These are phyloP conservation scores for Torymus auratus DNA, from an alignment of 2,888 invertebrate genomes.

Conservation along the genomic window DNA sequence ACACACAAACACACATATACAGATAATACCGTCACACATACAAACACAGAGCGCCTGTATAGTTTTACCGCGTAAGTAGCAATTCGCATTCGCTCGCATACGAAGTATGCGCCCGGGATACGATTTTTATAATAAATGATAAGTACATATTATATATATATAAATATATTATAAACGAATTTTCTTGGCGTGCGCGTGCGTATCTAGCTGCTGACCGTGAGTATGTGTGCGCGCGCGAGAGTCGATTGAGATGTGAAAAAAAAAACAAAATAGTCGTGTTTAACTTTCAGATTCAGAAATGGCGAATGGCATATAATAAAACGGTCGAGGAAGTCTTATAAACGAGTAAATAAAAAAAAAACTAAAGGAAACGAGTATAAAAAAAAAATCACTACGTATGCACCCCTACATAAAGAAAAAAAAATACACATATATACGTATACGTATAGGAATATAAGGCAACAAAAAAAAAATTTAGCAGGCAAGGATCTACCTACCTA, in stretches of 20 bases:
- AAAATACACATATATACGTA: constrained; percentile 66
- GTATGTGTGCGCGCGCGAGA: constrained; percentile 19
- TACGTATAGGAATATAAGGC: constrained; percentile 72
- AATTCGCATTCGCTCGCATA: constrained; percentile 68
- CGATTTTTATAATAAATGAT: constrained; percentile 41
- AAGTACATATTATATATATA: too few species aligned
- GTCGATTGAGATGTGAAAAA: not conserved
- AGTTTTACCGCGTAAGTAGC: constrained; percentile 67
- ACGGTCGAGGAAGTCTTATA: not conserved
- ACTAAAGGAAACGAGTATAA: constrained; percentile 58
- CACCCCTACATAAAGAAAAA: constrained; percentile 66
- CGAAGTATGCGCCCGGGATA: constrained; percentile 62
- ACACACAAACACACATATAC: too few species aligned
- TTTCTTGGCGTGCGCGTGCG: constrained; percentile 38
- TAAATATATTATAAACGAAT: constrained; percentile 16
- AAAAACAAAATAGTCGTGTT: constrained; percentile 22
- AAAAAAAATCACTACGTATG: constrained; percentile 70
- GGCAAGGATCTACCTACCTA: constrained; percentile 62
- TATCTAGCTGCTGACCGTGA: not conserved
- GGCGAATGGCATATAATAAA: constrained; percentile 16
- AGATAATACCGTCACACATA: too few species aligned
- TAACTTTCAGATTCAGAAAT: constrained; percentile 6
- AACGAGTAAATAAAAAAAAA: constrained; percentile 21
- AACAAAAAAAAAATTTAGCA: constrained; percentile 63
- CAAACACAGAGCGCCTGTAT: constrained; percentile 59